Conservation (phyloP, 1,140 invertebrate species). For the Anoplolepis gracilipes region DNA sequence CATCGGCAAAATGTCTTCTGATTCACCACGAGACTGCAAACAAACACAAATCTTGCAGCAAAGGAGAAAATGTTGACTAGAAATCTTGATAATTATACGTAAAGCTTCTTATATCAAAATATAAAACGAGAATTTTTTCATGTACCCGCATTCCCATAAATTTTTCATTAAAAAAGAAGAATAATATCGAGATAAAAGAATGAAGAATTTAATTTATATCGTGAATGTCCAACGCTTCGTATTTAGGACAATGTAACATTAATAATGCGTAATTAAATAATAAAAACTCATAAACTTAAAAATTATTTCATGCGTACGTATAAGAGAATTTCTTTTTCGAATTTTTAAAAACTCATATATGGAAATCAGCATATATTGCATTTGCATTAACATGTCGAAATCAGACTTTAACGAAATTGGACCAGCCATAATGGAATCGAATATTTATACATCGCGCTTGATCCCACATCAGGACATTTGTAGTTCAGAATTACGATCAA, state of each 20-base stretch:
- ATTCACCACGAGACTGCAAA: neutral
- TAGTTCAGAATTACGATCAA: no score
- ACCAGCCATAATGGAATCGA: no score
- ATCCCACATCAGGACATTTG: no score
- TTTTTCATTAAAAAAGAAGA: neutral
- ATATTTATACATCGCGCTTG: no score
- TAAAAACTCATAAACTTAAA: no score
- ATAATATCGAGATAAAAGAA: neutral
- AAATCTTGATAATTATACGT: slow-evolving; percentile 11
- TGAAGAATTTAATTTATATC: neutral
- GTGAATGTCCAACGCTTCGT: neutral
- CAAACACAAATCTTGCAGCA: neutral
- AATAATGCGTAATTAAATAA: neutral
- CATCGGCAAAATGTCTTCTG: slow-evolving; percentile 1
- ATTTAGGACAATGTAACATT: neutral
- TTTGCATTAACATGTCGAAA: no score
- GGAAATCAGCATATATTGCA: no score
- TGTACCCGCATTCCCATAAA: neutral
- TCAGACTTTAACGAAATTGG: no score
- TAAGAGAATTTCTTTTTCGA: no score
- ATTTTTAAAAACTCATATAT: no score
- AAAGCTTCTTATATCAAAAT: neutral
- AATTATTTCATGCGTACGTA: no score
- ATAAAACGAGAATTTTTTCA: no score
- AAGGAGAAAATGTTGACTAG: neutral